These are phyloP conservation scores for Lordiphosa andalusiaca DNA, from an alignment of 2,888 invertebrate genomes.

Conservation along the genomic window DNA sequence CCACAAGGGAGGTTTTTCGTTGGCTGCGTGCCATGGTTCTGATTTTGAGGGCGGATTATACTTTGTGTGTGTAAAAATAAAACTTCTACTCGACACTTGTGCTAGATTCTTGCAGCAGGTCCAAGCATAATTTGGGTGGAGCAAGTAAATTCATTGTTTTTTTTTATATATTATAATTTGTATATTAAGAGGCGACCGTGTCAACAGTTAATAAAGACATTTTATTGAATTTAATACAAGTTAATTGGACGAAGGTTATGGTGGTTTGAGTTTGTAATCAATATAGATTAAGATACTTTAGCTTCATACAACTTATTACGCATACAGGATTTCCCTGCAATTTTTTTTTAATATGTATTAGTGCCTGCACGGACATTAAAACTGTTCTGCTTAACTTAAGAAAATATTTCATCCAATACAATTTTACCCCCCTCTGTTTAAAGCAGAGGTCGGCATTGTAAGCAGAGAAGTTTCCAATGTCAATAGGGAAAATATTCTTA, in stretches of 20 bases:
- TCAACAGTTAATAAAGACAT: slow-evolving; percentile 27
- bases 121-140: slow-evolving; percentile 1
- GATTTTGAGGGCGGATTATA: slow-evolving; percentile 25
- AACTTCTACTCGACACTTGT: slow-evolving; percentile 47
- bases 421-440: too few relatives aligned
- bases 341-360: too few relatives aligned
- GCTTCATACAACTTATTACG: too few relatives aligned
- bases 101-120: slow-evolving; percentile 27
- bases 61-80: slow-evolving; percentile 30
- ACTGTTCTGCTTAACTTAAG: too few relatives aligned
- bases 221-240: slow-evolving; percentile 18
- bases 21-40: slow-evolving; percentile 63
- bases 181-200: slow-evolving; percentile 8
- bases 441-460: too few relatives aligned
- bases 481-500: too few relatives aligned
- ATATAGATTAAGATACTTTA: too few relatives aligned
- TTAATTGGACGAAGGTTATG: slow-evolving; percentile 3
- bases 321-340: too few relatives aligned
- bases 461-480: too few relatives aligned
- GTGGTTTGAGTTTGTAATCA: too few relatives aligned
- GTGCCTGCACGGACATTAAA: too few relatives aligned
- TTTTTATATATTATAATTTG: slow-evolving; percentile 15
- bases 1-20: slow-evolving; percentile 8
- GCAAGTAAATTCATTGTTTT: neutral
- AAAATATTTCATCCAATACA: too few relatives aligned